A percentile compares a stretch with the other conserved stretches of the same genome.
These are phyloP conservation scores for Apantesis nais DNA, from an alignment of 2,888 invertebrate genomes.

Conservation along the genomic window DNA sequence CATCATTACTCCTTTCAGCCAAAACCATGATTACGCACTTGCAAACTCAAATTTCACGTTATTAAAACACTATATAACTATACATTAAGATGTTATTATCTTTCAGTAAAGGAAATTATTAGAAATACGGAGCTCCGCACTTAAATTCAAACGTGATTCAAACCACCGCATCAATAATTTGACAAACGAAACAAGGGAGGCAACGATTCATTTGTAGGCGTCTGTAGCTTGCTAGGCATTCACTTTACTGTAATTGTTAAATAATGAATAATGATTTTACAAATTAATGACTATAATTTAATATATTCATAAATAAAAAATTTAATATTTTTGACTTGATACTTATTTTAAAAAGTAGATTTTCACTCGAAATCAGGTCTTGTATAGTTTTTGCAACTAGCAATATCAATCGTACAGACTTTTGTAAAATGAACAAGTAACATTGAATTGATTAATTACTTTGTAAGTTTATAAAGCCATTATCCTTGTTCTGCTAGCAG, in stretches of 20 bases:
- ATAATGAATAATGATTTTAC: background rate
- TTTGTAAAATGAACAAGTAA: slow-evolving; percentile 48
- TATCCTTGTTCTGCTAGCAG: slow-evolving; percentile 26
- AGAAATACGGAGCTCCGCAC: slow-evolving; percentile 73
- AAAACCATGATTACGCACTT: slow-evolving; percentile 90
- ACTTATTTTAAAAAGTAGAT: background rate
- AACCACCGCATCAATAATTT: slow-evolving; percentile 86
- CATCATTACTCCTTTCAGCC: slow-evolving; percentile 94
- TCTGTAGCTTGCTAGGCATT: slow-evolving; percentile 73
- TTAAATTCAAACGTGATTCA: slow-evolving; percentile 85
- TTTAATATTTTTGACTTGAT: background rate
- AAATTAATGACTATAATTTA: background rate
- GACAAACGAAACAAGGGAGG: slow-evolving; percentile 72
- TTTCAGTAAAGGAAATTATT: slow-evolving; percentile 51
- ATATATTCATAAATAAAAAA: background rate
- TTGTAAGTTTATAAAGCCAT: slow-evolving; percentile 27
- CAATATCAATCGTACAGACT: slow-evolving; percentile 66
- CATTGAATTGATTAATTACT: slow-evolving; percentile 39
- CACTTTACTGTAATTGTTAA: slow-evolving; percentile 52
- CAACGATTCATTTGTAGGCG: slow-evolving; percentile 65
- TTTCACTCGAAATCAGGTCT: background rate
- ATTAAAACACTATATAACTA: slow-evolving; percentile 49
- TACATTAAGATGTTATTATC: slow-evolving; percentile 48
- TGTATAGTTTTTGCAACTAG: slow-evolving; percentile 43
- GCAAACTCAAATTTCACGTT: slow-evolving; percentile 58